These are phyloP conservation scores for Odontomyia ornata DNA, from an alignment of 2,888 invertebrate species.

Conservation along the genomic window DNA sequence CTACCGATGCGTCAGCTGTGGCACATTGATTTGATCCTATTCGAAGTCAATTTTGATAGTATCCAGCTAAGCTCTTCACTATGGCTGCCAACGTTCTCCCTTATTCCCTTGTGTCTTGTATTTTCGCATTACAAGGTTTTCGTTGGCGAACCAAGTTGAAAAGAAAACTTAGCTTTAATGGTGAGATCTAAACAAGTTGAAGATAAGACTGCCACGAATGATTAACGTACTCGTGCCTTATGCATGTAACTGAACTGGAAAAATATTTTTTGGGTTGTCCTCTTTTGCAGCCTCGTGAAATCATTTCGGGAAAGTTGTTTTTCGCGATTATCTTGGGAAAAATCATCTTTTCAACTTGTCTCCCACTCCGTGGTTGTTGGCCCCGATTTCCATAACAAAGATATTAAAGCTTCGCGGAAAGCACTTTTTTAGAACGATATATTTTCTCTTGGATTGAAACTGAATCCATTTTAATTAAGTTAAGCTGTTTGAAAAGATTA, in stretches of 20 bases:
- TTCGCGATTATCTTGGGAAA: background rate
- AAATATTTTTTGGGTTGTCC: background rate
- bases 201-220: constrained; percentile 29
- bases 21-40: constrained; percentile 5
- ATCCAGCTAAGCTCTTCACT: background rate
- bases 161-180: constrained; percentile 20
- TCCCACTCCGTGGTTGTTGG: background rate
- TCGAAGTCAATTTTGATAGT: background rate
- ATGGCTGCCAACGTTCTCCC: background rate
- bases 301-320: background rate
- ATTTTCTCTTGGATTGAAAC: background rate
- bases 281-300: background rate
- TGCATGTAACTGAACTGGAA: constrained; percentile 1
- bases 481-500: background rate
- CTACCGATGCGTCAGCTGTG: constrained; percentile 12
- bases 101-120: background rate
- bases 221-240: constrained; percentile 34
- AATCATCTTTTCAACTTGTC: background rate
- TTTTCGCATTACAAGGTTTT: background rate
- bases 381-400: background rate
- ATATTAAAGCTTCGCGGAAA: background rate
- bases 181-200: background rate
- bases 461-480: background rate
- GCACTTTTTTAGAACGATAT: background rate
- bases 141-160: background rate